Evolutionary conservation across 2,113 vertebrate species (phyloP), one percentile per base, ranked within the genome.

Genomic region (Bambusicola thoracicus): DNA sequence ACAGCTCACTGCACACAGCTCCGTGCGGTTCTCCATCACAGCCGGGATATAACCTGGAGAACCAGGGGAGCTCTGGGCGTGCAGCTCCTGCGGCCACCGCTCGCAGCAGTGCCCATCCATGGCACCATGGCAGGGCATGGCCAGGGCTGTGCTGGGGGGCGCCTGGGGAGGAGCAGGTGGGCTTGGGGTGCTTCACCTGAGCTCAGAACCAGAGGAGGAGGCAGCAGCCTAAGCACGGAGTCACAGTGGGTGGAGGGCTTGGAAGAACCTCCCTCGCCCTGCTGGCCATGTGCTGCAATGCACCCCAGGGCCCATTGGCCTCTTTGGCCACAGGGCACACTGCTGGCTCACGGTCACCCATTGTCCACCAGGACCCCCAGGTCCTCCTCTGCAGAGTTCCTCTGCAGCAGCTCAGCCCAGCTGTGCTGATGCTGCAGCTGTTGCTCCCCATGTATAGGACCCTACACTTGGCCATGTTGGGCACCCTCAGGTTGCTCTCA

Each of bases 131-230:
- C 36, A 24, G 55, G 66, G 51, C 67, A 6, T 0, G 53, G 92
- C 92, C 96, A 91, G 96, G 89, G 92, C 38, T 21, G 53, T 91
- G 90, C 72, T 58, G 0, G 13, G 13, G 92, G 90, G 61, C 82
- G 87, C 68, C 81, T 4, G 0, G 10, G 66, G 89, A 89, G 84
- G 79, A 66, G 85, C 10, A 6, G 58, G 30, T 73, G 85, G 61
- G 49, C 49, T 73, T 65, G 82, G 63, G 76, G 41, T 73, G 34
- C 65, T 68, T 55, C 72, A 29, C 24, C 25, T 53, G 51, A 53
- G 51, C 51, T 53, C 51, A 53, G 51, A 27, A 30, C 15, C 27
- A 53, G 51, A 27, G 16, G 51, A 53, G 27, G 51, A 53, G 51
- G 27, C 51, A 29, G 14, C 51, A 53, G 29, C 51, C 27, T 53